Evolutionary conservation across 92 coral and sea anemone species (phyloP).

Genomic region (Phenganax subtilis): DNA sequence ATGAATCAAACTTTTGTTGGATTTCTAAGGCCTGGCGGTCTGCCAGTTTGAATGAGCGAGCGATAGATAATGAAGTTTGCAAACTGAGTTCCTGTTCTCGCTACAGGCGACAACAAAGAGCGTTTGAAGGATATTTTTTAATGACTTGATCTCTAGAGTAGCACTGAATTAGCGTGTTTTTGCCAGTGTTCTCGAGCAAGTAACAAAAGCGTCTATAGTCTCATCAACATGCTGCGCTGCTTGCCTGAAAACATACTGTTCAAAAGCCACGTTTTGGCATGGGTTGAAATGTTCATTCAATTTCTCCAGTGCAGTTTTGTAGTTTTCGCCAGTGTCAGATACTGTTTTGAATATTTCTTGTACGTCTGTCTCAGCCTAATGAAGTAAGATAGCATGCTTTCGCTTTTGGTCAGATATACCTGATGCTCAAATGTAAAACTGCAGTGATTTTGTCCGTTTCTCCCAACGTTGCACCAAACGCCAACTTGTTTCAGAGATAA

Average conservation of each 20-base stretch:
- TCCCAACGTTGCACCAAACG: too few relatives aligned
- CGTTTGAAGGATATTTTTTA: constrained; percentile 29
- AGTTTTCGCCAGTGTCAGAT: constrained; percentile 3
- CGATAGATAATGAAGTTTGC: not conserved
- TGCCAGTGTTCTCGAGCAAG: not conserved
- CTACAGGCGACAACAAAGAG: too few relatives aligned
- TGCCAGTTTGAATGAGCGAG: not conserved
- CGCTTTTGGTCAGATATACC: constrained; percentile 2
- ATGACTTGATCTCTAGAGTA: constrained; percentile 45
- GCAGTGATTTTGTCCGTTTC: too few relatives aligned
- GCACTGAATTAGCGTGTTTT: constrained; percentile 3
- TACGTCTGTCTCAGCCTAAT: not conserved
- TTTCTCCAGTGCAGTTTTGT: not conserved
- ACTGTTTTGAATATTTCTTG: not conserved
- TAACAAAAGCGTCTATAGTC: not conserved
- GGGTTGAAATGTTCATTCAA: constrained; percentile 13
- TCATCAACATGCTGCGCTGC: not conserved
- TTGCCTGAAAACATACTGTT: constrained; percentile 9
- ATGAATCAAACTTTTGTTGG: not conserved
- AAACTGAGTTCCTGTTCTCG: not conserved
- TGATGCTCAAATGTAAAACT: not conserved
- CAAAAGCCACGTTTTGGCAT: not conserved
- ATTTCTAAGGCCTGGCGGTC: not conserved
- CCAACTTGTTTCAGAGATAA: too few relatives aligned
- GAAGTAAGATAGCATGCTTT: constrained; percentile 6